Evolutionary conservation across 2,888 invertebrate species (phyloP).

Genomic region (Ceramica pisi): DNA sequence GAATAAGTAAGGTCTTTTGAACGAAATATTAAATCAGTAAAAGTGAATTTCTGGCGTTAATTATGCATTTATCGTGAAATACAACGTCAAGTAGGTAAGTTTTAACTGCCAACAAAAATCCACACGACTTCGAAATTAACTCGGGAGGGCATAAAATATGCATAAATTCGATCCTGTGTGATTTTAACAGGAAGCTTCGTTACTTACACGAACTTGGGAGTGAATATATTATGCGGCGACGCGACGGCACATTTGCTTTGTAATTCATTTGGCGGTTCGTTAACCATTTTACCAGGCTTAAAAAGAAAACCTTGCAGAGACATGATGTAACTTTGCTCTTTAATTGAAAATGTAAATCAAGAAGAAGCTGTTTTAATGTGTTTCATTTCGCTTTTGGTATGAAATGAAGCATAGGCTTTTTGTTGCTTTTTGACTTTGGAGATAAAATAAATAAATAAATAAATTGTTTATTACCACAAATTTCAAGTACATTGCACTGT

Average conservation of each 20-base stretch:
- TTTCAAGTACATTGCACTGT: no score
- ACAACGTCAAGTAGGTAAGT: constrained; percentile 8
- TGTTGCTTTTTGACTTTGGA: neutral
- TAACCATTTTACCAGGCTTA: constrained; percentile 69
- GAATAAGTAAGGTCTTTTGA: neutral
- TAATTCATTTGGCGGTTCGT: constrained; percentile 80
- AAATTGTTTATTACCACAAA: no score
- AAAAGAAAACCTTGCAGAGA: constrained; percentile 61
- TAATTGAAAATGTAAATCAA: constrained; percentile 38
- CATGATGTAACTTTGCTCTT: constrained; percentile 23
- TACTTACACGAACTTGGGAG: constrained; percentile 60
- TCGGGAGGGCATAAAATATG: constrained; percentile 55
- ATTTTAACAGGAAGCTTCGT: constrained; percentile 70
- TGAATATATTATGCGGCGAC: constrained; percentile 73
- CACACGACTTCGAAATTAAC: constrained; percentile 61
- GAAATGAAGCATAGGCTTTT: constrained; percentile 2
- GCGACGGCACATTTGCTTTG: constrained; percentile 72
- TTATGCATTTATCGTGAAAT: constrained; percentile 17
- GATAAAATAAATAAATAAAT: no score
- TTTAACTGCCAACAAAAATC: constrained; percentile 60
- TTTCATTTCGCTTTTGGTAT: constrained; percentile 17
- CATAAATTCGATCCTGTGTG: constrained; percentile 70
- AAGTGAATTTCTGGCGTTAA: neutral
- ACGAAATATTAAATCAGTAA: neutral
- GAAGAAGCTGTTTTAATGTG: constrained; percentile 11